These are phyloP conservation scores for Crossocerus cetratus DNA, from an alignment of 2,888 invertebrate genomes.

Conservation along the genomic window DNA sequence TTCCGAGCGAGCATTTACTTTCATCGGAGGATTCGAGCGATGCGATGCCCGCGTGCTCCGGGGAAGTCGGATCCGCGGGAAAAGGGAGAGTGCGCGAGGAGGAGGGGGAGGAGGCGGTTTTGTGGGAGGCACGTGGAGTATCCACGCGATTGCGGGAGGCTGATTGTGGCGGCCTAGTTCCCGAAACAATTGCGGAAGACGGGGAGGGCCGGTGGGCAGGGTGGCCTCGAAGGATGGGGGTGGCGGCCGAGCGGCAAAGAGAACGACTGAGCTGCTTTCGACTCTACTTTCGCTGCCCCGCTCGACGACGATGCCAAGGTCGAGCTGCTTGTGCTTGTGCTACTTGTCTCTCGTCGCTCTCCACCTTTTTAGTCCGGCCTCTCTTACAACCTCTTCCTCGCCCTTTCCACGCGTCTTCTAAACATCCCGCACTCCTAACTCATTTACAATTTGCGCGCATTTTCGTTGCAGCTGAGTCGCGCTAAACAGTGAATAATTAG, in stretches of 20 bases:
- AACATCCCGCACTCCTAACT: too few relatives aligned
- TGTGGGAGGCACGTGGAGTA: conserved; percentile 16
- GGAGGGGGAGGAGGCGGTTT: neutral
- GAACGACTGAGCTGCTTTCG: conserved; percentile 27
- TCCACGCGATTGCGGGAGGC: conserved; percentile 54
- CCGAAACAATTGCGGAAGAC: conserved; percentile 65
- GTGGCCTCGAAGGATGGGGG: conserved; percentile 9
- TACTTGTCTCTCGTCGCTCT: too few relatives aligned
- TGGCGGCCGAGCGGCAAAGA: conserved; percentile 27
- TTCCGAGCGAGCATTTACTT: too few relatives aligned
- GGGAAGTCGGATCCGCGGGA: too few relatives aligned
- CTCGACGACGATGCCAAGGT: conserved; percentile 60
- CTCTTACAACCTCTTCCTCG: neutral
- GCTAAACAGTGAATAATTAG: too few relatives aligned
- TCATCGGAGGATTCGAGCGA: too few relatives aligned
- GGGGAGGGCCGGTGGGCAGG: conserved; percentile 16
- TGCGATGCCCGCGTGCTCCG: too few relatives aligned
- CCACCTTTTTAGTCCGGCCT: conserved; percentile 9
- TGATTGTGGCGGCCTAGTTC: conserved; percentile 70
- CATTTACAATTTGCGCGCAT: conserved; percentile 9
- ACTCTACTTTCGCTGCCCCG: conserved; percentile 40
- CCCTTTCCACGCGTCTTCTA: neutral
- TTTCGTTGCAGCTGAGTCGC: neutral
- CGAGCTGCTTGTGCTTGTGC: conserved; percentile 15
- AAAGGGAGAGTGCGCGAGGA: too few relatives aligned